phyloP scores from a whole-genome alignment of 2,888 invertebrate species.

The Pogonocherus hispidulus region DNA sequence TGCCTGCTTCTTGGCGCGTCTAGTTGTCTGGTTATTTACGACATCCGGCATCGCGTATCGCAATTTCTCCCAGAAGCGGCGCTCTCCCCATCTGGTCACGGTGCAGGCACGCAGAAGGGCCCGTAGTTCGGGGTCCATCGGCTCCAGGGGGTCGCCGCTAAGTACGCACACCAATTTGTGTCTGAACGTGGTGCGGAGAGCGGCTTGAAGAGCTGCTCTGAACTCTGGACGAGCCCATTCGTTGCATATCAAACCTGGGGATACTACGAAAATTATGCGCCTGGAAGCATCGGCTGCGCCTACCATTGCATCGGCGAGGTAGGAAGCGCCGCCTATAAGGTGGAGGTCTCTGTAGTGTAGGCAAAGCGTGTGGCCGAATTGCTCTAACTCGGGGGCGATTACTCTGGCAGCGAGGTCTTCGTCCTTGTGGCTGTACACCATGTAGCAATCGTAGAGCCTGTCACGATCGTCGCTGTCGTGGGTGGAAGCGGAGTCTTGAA shows the following conservation, averaged over 20 bases:
- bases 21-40: constrained; percentile 71
- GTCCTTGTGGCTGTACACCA: constrained; percentile 88
- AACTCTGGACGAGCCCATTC: constrained; percentile 90
- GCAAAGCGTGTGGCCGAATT: constrained; percentile 77
- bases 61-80: constrained; percentile 89
- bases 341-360: constrained; percentile 77
- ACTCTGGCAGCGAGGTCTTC: constrained; percentile 79
- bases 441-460: constrained; percentile 84
- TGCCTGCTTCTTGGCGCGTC: constrained; percentile 71
- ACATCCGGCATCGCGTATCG: constrained; percentile 84
- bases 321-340: constrained; percentile 74
- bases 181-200: constrained; percentile 77
- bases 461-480: constrained; percentile 69
- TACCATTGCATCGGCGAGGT: constrained; percentile 75
- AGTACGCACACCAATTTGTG: constrained; percentile 75
- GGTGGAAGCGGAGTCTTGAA: constrained; percentile 74
- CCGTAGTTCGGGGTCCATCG: constrained; percentile 83
- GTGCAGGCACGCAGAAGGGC: constrained; percentile 80
- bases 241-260: constrained; percentile 84
- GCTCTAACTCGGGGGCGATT: constrained; percentile 82
- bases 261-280: constrained; percentile 84
- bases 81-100: constrained; percentile 81
- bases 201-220: constrained; percentile 83
- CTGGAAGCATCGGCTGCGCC: constrained; percentile 77
- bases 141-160: constrained; percentile 80